Percentiles rank a stretch among this genome's conserved stretches.
phyloP scores from a whole-genome alignment of 2,797 vertebrate genomes.

The Vultur gryphus region DNA sequence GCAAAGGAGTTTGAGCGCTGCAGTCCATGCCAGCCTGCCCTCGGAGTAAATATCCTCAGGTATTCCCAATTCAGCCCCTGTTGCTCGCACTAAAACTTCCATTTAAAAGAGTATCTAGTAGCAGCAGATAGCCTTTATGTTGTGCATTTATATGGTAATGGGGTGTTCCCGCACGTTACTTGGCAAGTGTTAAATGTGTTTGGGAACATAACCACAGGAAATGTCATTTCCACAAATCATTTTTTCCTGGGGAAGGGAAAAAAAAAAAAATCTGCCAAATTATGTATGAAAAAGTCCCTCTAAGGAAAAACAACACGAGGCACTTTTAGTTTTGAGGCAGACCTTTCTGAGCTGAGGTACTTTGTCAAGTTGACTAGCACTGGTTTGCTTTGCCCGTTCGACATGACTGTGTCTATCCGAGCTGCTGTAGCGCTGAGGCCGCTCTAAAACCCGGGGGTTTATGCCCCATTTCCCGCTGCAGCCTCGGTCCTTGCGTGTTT shows the following conservation, averaged over 20 bases:
- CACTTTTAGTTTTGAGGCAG: background rate
- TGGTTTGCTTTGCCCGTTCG: fast-evolving
- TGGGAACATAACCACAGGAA: background rate
- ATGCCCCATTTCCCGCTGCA: background rate
- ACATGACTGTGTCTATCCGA: fast-evolving
- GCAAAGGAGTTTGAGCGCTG: background rate
- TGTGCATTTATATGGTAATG: background rate
- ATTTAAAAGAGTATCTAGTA: background rate
- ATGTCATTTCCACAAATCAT: background rate
- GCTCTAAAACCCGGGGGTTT: fast-evolving
- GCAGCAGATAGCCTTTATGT: background rate
- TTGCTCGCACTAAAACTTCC: background rate
- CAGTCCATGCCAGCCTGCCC: background rate
- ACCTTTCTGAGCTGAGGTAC: background rate
- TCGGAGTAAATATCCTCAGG: background rate
- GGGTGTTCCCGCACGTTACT: background rate
- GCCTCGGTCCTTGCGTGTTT: background rate
- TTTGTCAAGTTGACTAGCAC: background rate
- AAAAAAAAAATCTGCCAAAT: background rate
- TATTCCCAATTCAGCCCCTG: background rate
- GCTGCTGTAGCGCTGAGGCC: fast-evolving
- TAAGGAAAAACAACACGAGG: background rate
- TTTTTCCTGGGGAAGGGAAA: background rate
- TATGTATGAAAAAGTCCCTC: background rate
- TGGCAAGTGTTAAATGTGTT: background rate